A percentile compares a stretch with the other conserved stretches of the same genome.
Evolutionary conservation across 2,113 vertebrate genomes (phyloP).

Genomic region (Archocentrus centrarchus): DNA sequence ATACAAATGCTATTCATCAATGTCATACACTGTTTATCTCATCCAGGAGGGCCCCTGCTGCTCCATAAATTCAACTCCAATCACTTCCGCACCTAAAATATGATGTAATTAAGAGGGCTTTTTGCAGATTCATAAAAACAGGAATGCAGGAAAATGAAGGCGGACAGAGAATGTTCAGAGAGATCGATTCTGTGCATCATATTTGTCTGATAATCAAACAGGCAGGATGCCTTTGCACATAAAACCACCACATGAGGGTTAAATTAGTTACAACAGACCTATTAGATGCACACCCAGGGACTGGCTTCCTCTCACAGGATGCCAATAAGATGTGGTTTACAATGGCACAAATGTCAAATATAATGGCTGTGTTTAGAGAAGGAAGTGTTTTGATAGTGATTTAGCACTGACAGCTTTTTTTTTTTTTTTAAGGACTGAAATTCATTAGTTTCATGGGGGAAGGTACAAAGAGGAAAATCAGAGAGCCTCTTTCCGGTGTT

Average conservation of each 20-base stretch:
- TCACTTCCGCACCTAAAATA: constrained; percentile 58
- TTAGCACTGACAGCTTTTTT: neutral
- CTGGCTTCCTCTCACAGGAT: constrained; percentile 34
- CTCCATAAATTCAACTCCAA: constrained; percentile 50
- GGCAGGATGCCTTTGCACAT: constrained; percentile 30
- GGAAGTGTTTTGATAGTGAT: constrained; percentile 18
- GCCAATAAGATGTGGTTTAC: constrained; percentile 49
- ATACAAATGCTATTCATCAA: constrained; percentile 64
- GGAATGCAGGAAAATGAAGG: no score
- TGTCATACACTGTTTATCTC: constrained; percentile 48
- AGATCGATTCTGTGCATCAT: constrained; percentile 42
- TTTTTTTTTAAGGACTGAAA: neutral
- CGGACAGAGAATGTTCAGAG: neutral
- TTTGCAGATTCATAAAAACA: neutral
- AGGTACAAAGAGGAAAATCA: neutral
- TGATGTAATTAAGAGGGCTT: constrained; percentile 47
- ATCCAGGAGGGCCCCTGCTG: neutral
- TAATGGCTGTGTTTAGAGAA: constrained; percentile 10
- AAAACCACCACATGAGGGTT: constrained; percentile 21
- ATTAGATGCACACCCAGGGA: constrained; percentile 30
- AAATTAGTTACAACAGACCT: constrained; percentile 48
- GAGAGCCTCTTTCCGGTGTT: neutral
- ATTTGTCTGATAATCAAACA: constrained; percentile 7
- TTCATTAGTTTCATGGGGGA: constrained; percentile 1
- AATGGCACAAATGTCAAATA: constrained; percentile 27